Conservation (phyloP, 2,113 vertebrate genomes). For the Suncus etruscus region DNA sequence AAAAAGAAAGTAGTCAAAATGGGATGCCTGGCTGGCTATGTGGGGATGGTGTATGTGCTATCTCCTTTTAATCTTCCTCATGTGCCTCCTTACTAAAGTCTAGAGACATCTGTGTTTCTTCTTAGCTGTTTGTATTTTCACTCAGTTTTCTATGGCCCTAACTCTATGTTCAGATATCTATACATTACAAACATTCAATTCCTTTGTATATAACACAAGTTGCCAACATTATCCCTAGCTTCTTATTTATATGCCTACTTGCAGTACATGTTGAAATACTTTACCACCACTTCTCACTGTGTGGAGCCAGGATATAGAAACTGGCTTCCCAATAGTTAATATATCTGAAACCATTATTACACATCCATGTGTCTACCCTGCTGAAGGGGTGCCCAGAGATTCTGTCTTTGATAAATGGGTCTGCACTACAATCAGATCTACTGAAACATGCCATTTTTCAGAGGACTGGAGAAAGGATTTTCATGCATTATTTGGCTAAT, state of each 20-base stretch:
- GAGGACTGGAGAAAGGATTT: not conserved
- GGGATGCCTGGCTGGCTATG: not conserved
- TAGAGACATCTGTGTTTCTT: not conserved
- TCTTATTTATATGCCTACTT: not conserved
- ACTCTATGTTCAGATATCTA: not conserved
- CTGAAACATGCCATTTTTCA: not conserved
- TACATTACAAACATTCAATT: constrained; percentile 4
- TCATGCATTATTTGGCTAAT: not conserved
- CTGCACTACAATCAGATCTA: not conserved
- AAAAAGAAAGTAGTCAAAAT: not conserved
- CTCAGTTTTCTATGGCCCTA: not conserved
- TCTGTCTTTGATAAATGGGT: constrained; percentile 14
- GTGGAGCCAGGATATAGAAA: too few relatives aligned
- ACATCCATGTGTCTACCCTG: too few relatives aligned
- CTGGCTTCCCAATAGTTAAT: too few relatives aligned
- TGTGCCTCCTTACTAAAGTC: not conserved
- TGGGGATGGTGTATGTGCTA: not conserved
- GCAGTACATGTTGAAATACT: not conserved
- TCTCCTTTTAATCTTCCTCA: not conserved
- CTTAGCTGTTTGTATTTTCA: not conserved
- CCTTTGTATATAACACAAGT: not conserved
- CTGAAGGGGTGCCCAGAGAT: not conserved
- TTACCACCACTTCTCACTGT: too few relatives aligned
- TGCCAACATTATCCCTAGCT: not conserved
- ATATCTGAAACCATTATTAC: too few relatives aligned